phyloP scores from a whole-genome alignment of 2,113 vertebrate species.

The Mionectes macconnelli region DNA sequence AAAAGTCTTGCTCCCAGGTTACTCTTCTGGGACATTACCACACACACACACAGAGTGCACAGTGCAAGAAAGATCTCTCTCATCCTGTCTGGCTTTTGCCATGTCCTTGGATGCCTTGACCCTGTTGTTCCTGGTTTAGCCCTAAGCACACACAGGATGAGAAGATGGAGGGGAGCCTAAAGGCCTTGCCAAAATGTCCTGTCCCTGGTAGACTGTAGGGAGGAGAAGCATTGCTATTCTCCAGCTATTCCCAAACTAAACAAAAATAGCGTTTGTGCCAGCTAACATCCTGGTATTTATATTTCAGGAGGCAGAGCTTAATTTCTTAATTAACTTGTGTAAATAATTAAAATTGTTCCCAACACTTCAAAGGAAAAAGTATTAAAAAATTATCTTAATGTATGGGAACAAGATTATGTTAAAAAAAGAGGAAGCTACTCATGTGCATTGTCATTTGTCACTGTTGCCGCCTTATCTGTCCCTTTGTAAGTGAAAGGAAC shows the following conservation, averaged over 20 bases:
- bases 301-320: not conserved
- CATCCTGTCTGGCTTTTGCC: not conserved
- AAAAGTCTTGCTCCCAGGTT: not conserved
- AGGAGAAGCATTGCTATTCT: not conserved
- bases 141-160: not conserved
- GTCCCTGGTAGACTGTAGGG: not conserved
- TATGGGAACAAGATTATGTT: not conserved
- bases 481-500: not conserved
- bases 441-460: not conserved
- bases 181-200: not conserved
- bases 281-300: not conserved
- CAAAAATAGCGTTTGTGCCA: slow-evolving; percentile 6
- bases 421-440: not conserved
- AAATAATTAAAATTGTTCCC: slow-evolving; percentile 43
- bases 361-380: not conserved
- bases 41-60: not conserved
- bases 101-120: not conserved
- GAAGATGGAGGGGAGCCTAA: not conserved
- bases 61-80: not conserved
- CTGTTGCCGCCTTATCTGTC: not conserved
- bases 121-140: not conserved
- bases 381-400: not conserved
- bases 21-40: not conserved
- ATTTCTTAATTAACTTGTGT: slow-evolving; percentile 25
- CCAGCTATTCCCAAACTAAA: not conserved